phyloP scores from a whole-genome alignment of 2,888 invertebrate genomes.

The Tipula vernalis region DNA sequence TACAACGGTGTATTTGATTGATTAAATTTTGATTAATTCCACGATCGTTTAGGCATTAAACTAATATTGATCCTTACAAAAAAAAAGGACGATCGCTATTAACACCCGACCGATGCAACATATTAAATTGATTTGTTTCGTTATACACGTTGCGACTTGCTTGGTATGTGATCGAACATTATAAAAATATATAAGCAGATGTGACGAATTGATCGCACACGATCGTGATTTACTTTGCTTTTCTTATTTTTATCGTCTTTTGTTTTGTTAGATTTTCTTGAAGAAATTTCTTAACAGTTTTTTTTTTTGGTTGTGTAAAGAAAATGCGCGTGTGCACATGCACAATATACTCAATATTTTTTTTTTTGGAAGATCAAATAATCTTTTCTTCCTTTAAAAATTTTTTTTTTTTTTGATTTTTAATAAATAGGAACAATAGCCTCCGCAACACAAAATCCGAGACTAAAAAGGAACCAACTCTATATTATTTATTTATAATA shows the following conservation, averaged over 20 bases:
- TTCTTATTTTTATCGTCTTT: background rate
- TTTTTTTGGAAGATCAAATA: background rate
- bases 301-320: background rate
- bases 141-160: background rate
- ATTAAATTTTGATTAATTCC: background rate
- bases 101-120: background rate
- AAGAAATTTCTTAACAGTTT: background rate
- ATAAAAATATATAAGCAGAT: conserved; percentile 6
- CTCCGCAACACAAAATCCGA: background rate
- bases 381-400: background rate
- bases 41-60: background rate
- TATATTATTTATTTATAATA: background rate
- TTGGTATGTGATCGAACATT: background rate
- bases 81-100: background rate
- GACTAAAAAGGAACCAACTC: background rate
- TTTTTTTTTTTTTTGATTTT: background rate
- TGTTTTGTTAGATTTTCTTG: background rate
- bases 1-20: background rate
- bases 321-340: conserved; percentile 1
- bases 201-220: conserved; percentile 12
- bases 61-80: background rate
- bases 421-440: conserved; percentile 4
- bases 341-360: background rate
- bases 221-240: conserved; percentile 7
- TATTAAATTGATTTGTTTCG: background rate